A percentile compares a stretch with the other conserved stretches of the same genome.
Conservation (phyloP, 2,113 vertebrate genomes). For the Eurypyga helias region DNA sequence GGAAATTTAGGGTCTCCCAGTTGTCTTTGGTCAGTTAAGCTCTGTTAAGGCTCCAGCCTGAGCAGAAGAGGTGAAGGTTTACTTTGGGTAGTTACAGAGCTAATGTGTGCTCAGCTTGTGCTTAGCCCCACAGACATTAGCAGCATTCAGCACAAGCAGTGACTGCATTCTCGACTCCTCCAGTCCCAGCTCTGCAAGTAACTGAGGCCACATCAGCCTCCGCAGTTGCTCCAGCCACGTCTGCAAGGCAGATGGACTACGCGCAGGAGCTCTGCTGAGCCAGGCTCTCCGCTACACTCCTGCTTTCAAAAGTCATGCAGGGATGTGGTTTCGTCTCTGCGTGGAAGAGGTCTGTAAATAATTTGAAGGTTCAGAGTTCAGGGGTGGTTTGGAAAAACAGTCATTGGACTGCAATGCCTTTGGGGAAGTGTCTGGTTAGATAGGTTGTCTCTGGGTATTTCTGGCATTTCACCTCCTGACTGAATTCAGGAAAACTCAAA, state of each 20-base stretch:
- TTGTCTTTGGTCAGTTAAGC: not conserved
- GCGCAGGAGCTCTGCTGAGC: not conserved
- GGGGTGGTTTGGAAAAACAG: constrained; percentile 24
- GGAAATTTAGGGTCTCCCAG: not conserved
- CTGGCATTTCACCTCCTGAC: constrained; percentile 39
- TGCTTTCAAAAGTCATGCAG: not conserved
- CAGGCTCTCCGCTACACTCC: not conserved
- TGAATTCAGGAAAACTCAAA: constrained; percentile 9
- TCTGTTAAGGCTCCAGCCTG: not conserved
- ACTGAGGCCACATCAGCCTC: not conserved
- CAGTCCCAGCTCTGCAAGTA: not conserved
- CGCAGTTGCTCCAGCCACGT: not conserved
- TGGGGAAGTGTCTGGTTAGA: not conserved
- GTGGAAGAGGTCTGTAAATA: constrained; percentile 11
- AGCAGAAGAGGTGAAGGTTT: not conserved
- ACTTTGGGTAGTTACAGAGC: not conserved
- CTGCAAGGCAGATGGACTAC: not conserved
- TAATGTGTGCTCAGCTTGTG: not conserved
- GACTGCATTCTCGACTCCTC: not conserved
- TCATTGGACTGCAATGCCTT: accelerated
- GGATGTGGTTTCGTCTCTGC: not conserved
- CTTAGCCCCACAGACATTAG: not conserved
- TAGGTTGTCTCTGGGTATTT: constrained; percentile 40
- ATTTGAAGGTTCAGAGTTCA: constrained; percentile 62
- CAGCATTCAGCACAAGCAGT: not conserved